Evolutionary conservation across 2,888 invertebrate species (phyloP).

Genomic region (Palloptera scutellata): DNA sequence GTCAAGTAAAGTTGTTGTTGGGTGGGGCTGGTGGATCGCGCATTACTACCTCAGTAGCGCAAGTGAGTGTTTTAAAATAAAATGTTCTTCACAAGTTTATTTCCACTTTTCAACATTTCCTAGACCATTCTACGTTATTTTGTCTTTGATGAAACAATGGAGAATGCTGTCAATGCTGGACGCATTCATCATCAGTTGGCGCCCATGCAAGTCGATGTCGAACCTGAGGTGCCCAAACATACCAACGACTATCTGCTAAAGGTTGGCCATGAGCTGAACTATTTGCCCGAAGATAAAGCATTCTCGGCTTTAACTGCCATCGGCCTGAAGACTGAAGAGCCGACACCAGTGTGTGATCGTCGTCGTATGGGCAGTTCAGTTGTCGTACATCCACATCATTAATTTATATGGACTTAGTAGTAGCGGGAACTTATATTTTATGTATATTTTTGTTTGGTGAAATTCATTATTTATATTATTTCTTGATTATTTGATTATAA

Average conservation of each 20-base stretch:
- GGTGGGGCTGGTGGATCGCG: slow-evolving; percentile 91
- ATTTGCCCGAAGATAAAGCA: slow-evolving; percentile 58
- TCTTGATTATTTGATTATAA: too few relatives aligned
- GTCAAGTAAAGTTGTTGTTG: slow-evolving; percentile 72
- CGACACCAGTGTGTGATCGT: slow-evolving; percentile 61
- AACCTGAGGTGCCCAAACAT: slow-evolving; percentile 70
- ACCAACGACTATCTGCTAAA: slow-evolving; percentile 44
- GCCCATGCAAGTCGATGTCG: slow-evolving; percentile 77
- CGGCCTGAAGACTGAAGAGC: slow-evolving; percentile 63
- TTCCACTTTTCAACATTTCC: neutral
- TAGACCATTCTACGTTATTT: slow-evolving; percentile 73
- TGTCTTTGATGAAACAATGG: slow-evolving; percentile 72
- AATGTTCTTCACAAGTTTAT: neutral
- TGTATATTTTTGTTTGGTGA: too few relatives aligned
- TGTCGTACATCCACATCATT: slow-evolving; percentile 60
- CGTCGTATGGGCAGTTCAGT: slow-evolving; percentile 62
- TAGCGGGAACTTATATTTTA: too few relatives aligned
- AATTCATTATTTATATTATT: too few relatives aligned
- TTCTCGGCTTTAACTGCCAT: slow-evolving; percentile 71
- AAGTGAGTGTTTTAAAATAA: slow-evolving; percentile 29
- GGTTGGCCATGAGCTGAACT: slow-evolving; percentile 61
- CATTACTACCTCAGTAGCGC: slow-evolving; percentile 82
- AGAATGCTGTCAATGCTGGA: slow-evolving; percentile 73
- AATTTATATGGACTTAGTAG: neutral
- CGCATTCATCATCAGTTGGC: slow-evolving; percentile 90